These are phyloP conservation scores for Prionace glauca DNA, from an alignment of 2,797 vertebrate genomes.

Conservation along the genomic window DNA sequence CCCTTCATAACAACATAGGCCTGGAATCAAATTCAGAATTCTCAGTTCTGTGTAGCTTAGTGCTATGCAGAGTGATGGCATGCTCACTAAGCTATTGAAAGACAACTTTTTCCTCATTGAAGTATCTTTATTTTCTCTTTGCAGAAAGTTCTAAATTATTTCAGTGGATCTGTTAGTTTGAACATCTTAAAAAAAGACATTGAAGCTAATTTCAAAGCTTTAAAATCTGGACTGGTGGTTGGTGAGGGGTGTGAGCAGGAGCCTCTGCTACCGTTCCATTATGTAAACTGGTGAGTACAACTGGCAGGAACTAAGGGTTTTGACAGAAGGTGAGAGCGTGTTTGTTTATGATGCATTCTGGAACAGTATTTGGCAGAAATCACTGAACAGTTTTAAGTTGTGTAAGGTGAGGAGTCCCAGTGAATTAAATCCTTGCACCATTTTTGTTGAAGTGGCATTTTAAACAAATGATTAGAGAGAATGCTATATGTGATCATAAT, in stretches of 20 bases:
- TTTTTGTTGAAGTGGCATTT: not conserved
- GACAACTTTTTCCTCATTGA: conserved; percentile 24
- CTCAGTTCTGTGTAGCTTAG: not conserved
- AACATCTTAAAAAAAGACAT: conserved; percentile 64
- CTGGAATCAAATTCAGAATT: not conserved
- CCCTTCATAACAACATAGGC: not conserved
- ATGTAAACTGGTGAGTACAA: conserved; percentile 62
- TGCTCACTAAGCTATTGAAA: not conserved
- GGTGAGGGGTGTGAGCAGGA: conserved; percentile 62
- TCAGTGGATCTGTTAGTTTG: conserved; percentile 61
- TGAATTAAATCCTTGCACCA: not conserved
- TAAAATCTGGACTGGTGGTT: conserved; percentile 63
- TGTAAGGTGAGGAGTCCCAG: not conserved
- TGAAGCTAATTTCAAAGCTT: conserved; percentile 71
- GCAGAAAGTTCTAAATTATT: conserved; percentile 69
- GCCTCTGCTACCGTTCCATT: conserved; percentile 63
- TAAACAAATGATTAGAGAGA: not conserved
- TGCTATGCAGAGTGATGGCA: not conserved
- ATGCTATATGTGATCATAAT: not conserved
- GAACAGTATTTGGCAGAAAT: not conserved
- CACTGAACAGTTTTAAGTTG: not conserved
- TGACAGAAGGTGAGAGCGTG: not conserved
- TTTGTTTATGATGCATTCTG: not conserved
- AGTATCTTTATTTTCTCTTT: conserved; percentile 29
- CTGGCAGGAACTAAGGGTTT: not conserved